Base-by-base conservation (phyloP, 2,888 invertebrate species). In the Drosophila anomalata region DNA sequence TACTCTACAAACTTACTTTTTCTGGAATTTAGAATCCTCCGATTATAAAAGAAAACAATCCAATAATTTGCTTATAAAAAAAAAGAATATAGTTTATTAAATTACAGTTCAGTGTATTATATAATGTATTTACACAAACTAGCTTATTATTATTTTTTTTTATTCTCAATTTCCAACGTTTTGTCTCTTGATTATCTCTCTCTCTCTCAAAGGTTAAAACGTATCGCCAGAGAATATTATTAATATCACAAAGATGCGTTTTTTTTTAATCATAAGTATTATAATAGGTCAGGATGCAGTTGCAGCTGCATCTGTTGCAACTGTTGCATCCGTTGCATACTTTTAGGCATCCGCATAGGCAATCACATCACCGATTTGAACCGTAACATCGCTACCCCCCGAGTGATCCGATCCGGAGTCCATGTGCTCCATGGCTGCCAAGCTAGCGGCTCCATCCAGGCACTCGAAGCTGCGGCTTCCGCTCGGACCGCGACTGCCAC, bases 351-450 rank as follows among this genome's bases (percentile, higher is more conserved):
- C 92, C 22, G 84, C 91, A 78, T 92, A 92, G 56, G 88, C 87
- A 50, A 92, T 91, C 67, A 91, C 89, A 75, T 92, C 92, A 61
- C 91, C 91, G 56, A 92, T 91, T 86, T 91, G 89, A 51, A 91
- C 89, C 53, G 92, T 92, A 73, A 90, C 90, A 86, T 91, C 86
- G 73, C 92, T 92, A 66, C 92, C 92, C 47, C 92, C 92, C 17
- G 92, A 92, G 86, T 92, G 91, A 88, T 91, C 85, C 11, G 92
- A 92, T n/a, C 89, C 86, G 2, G 87, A 80, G 75, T 91, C 89
- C 81, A 88, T 69, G 24, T 72, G 86, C 17, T 87, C 83, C 86
- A 87, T 85, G 50, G 83, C 79, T 9, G 78, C 72, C 53, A 80
- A 8, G n/a, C 70, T 86, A 24, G 76, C 84, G 1, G 77, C 80